A percentile compares a stretch with the other conserved stretches of the same genome.
These are phyloP conservation scores for Melieria picta DNA, from an alignment of 2,888 invertebrate genomes.

Conservation along the genomic window DNA sequence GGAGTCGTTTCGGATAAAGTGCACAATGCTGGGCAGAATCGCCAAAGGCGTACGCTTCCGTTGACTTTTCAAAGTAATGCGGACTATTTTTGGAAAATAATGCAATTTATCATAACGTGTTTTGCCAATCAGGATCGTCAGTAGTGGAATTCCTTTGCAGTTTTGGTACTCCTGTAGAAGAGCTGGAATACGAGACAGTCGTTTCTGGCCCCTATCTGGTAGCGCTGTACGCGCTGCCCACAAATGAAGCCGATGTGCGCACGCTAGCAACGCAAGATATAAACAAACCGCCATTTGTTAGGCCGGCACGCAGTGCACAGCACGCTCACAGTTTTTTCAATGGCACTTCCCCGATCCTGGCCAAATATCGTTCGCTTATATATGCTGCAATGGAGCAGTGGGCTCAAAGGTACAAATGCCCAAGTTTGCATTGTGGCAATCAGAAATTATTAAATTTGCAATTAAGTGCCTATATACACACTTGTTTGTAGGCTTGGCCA, in stretches of 20 bases:
- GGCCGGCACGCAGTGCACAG: neutral
- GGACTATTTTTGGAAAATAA: neutral
- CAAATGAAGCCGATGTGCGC: neutral
- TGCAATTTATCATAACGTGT: neutral
- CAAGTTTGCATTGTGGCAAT: neutral
- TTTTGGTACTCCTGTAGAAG: conserved; percentile 9
- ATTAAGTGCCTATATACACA: neutral
- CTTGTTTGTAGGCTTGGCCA: neutral
- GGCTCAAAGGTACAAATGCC: neutral
- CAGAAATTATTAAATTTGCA: neutral
- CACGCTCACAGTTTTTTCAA: neutral
- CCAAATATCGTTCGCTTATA: conserved; percentile 1
- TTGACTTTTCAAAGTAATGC: neutral
- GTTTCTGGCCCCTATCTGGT: neutral
- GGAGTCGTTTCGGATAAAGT: neutral
- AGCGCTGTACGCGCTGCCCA: neutral
- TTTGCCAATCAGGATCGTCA: neutral
- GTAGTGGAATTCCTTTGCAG: conserved; percentile 2
- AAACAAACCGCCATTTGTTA: neutral
- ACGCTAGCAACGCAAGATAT: neutral
- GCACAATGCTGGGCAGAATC: neutral
- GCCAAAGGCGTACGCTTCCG: neutral
- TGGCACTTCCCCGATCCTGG: neutral
- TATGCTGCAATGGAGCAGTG: neutral
- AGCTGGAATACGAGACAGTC: neutral